phyloP scores from a whole-genome alignment of 2,888 invertebrate species.

The Drosophila cognata region DNA sequence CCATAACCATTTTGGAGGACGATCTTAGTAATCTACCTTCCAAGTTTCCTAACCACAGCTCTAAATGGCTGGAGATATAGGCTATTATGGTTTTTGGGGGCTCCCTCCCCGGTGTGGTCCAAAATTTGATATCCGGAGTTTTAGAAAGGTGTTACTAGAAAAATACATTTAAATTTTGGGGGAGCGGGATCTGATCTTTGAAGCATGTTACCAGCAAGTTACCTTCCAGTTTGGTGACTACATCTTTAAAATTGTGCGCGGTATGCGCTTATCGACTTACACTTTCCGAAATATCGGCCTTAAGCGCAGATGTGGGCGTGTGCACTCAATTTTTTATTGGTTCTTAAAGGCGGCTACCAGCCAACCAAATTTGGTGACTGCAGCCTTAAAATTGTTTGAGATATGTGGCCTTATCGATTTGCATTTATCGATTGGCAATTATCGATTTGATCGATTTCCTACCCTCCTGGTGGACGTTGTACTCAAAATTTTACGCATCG shows the following conservation, averaged over 20 bases:
- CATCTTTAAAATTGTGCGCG: no score
- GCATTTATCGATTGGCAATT: background rate
- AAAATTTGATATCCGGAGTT: background rate
- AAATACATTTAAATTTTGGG: background rate
- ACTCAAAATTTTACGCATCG: background rate
- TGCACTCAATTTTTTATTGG: no score
- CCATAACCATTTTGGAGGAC: no score
- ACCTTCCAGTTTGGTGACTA: background rate
- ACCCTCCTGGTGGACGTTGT: background rate
- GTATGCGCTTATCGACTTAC: no score
- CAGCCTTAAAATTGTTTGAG: background rate
- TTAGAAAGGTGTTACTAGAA: background rate
- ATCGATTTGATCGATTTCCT: background rate
- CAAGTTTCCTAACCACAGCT: background rate
- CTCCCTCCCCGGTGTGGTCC: no score
- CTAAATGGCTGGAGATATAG: background rate
- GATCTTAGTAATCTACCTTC: no score
- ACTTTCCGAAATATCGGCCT: no score
- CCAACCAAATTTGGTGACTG: background rate
- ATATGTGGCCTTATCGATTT: background rate
- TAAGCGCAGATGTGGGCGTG: no score
- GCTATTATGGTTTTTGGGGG: background rate
- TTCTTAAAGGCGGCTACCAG: no score
- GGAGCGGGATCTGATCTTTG: background rate
- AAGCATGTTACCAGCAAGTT: background rate